A percentile compares a stretch with the other conserved stretches of the same genome.
Conservation (phyloP, 2,797 vertebrate species). For the Pangasius djambal region DNA sequence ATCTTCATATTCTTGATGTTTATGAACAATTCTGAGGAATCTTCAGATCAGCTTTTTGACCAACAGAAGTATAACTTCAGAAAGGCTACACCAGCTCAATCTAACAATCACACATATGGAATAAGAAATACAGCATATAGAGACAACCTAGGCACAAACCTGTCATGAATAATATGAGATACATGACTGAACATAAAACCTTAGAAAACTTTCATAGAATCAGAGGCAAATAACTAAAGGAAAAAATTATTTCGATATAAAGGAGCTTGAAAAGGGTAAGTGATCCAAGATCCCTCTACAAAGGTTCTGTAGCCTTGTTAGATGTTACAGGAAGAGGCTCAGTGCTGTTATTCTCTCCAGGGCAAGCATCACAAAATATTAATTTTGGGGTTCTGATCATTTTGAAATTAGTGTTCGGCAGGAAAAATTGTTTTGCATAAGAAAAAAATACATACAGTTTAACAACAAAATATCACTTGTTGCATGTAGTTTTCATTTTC, state of each 20-base stretch:
- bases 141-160: not conserved
- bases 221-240: not conserved
- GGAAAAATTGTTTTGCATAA: not conserved
- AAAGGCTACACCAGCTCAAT: not conserved
- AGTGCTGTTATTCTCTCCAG: not conserved
- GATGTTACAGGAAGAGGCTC: not conserved
- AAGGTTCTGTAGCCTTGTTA: not conserved
- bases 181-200: not conserved
- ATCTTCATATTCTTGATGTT: not conserved
- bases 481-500: not conserved
- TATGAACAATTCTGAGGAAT: not conserved
- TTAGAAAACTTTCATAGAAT: not conserved
- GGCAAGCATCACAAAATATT: not conserved
- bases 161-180: not conserved
- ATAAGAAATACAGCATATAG: not conserved
- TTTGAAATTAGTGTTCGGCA: not conserved
- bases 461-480: not conserved
- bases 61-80: not conserved
- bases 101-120: not conserved
- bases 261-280: not conserved
- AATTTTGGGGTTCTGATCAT: not conserved
- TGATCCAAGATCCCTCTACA: not conserved
- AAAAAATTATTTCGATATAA: not conserved
- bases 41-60: not conserved
- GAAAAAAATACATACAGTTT: not conserved